phyloP scores from a whole-genome alignment of 2,888 invertebrate species.

The Mythimna pallens region DNA sequence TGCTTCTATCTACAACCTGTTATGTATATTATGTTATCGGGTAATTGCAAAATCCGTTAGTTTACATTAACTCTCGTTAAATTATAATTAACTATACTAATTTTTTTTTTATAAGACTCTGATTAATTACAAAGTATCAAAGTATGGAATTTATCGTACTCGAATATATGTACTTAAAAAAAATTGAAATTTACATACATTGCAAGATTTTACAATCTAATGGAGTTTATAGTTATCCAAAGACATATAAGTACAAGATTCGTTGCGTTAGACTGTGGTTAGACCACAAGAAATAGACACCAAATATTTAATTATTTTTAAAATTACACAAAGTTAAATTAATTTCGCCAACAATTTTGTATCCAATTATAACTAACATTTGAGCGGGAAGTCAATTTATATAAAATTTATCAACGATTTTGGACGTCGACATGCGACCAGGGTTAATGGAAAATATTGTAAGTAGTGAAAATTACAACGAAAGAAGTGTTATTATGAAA shows the following conservation, averaged over 20 bases:
- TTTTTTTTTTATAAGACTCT: too few relatives aligned
- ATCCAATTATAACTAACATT: not conserved
- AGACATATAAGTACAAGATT: not conserved
- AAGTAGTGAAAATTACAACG: slow-evolving; percentile 50
- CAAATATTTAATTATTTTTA: not conserved
- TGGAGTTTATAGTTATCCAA: too few relatives aligned
- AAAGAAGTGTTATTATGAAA: slow-evolving; percentile 20
- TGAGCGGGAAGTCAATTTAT: slow-evolving; percentile 29
- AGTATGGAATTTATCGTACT: too few relatives aligned
- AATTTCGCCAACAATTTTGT: not conserved
- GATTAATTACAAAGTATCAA: too few relatives aligned
- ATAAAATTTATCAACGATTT: slow-evolving; percentile 19
- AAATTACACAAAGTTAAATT: not conserved
- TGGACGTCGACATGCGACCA: not conserved
- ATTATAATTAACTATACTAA: too few relatives aligned
- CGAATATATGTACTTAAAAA: too few relatives aligned
- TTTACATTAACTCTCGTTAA: too few relatives aligned
- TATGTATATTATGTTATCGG: not conserved
- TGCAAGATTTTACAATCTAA: too few relatives aligned
- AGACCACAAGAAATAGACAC: not conserved
- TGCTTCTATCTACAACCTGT: slow-evolving; percentile 5
- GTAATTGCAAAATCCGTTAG: too few relatives aligned
- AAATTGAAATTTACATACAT: too few relatives aligned
- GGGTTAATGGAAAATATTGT: slow-evolving; percentile 20
- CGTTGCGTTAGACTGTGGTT: not conserved